Evolutionary conservation across 2,888 invertebrate species (phyloP).

Genomic region (Pinctada fucata): DNA sequence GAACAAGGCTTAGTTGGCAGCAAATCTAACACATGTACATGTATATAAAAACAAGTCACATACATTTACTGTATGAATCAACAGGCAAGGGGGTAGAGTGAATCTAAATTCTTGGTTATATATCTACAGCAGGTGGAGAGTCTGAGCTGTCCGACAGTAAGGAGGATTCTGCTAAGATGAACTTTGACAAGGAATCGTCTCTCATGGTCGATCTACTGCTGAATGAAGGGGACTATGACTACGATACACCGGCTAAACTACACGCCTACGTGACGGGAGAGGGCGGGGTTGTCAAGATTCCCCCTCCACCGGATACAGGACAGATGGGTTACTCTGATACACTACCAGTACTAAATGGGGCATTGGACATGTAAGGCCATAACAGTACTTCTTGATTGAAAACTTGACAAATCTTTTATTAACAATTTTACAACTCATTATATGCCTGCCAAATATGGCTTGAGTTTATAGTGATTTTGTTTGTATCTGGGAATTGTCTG

Average conservation of each 20-base stretch:
- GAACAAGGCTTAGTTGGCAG: no score
- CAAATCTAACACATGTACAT: no score
- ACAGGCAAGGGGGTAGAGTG: no score
- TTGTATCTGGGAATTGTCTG: background rate
- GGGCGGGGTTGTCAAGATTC: slow-evolving; percentile 43
- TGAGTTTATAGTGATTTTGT: background rate
- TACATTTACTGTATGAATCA: no score
- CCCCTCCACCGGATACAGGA: slow-evolving; percentile 36
- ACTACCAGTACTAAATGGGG: slow-evolving; percentile 46
- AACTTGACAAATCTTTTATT: no score
- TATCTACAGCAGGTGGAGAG: no score
- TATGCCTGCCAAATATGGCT: background rate
- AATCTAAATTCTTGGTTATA: no score
- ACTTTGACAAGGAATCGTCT: slow-evolving; percentile 64
- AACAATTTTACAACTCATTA: no score
- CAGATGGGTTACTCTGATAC: slow-evolving; percentile 40
- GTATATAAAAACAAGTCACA: no score
- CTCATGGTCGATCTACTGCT: slow-evolving; percentile 69
- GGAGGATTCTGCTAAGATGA: slow-evolving; percentile 54
- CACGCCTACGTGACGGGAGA: slow-evolving; percentile 61
- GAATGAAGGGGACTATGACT: slow-evolving; percentile 65
- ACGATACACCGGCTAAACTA: slow-evolving; percentile 59
- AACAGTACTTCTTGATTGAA: no score
- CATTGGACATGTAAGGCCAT: slow-evolving; percentile 32
- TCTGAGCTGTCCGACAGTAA: slow-evolving; percentile 40